These are phyloP conservation scores for Sparidentex hasta DNA, from an alignment of 2,797 vertebrate genomes.

Conservation along the genomic window DNA sequence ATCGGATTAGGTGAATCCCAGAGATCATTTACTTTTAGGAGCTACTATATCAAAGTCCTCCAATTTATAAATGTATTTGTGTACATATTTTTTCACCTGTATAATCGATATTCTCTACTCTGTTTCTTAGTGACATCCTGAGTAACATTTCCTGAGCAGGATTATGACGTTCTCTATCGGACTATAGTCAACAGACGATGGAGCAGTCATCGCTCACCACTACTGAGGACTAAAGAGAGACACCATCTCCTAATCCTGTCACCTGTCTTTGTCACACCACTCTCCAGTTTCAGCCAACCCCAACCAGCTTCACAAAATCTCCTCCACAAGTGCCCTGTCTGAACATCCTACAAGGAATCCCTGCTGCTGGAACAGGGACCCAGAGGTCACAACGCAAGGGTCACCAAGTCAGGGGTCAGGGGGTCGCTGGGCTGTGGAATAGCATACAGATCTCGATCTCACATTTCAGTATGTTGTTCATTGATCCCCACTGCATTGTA, in stretches of 20 bases:
- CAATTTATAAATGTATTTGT: background rate
- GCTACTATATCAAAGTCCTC: background rate
- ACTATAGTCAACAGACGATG: slow-evolving; percentile 83
- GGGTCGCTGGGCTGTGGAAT: slow-evolving; percentile 74
- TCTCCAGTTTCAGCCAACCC: slow-evolving; percentile 69
- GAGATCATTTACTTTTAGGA: background rate
- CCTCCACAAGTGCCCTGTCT: slow-evolving; percentile 16
- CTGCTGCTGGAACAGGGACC: slow-evolving; percentile 68
- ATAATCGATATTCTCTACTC: slow-evolving; percentile 23
- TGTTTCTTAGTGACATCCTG: slow-evolving; percentile 74
- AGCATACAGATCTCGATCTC: slow-evolving; percentile 85
- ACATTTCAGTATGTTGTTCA: slow-evolving; percentile 96
- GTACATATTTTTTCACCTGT: background rate
- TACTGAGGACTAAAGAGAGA: slow-evolving; percentile 82
- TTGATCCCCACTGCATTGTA: slow-evolving; percentile 92
- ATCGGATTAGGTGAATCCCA: background rate
- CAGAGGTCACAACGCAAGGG: slow-evolving; percentile 77
- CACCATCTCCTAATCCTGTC: slow-evolving; percentile 70
- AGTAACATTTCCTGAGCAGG: slow-evolving; percentile 79
- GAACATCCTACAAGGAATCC: slow-evolving; percentile 37
- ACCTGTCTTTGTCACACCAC: slow-evolving; percentile 68
- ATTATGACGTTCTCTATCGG: slow-evolving; percentile 79
- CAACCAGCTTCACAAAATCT: slow-evolving; percentile 19
- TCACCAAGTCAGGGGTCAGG: slow-evolving; percentile 84
- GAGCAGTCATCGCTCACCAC: slow-evolving; percentile 52